A percentile compares a stretch with the other conserved stretches of the same genome.
Conservation (phyloP, 1,140 invertebrate species). For the Centruroides vittatus region DNA sequence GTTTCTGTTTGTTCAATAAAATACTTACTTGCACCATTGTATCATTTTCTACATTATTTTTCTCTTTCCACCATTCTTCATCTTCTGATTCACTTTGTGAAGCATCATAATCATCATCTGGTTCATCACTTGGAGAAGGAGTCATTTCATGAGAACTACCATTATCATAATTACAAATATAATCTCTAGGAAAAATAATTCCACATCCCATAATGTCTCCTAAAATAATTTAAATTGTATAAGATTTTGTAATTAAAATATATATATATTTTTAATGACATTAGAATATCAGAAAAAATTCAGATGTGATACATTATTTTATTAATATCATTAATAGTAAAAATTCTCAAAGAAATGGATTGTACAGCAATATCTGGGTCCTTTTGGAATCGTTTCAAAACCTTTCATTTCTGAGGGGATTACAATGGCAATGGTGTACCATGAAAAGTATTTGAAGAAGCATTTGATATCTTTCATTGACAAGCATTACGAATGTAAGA, state of each 20-base stretch:
- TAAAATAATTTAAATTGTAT: constrained; percentile 8
- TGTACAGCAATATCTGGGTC: too few relatives aligned
- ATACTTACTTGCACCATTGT: constrained; percentile 20
- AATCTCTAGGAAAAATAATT: constrained; percentile 40
- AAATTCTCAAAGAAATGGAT: too few relatives aligned
- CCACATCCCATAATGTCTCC: constrained; percentile 44
- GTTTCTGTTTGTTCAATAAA: not conserved
- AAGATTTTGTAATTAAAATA: not conserved
- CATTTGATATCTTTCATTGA: too few relatives aligned
- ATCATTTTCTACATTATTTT: constrained; percentile 16
- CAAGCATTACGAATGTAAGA: too few relatives aligned
- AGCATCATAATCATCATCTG: constrained; percentile 22
- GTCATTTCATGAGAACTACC: constrained; percentile 21
- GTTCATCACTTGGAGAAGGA: constrained; percentile 17
- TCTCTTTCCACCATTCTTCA: constrained; percentile 29
- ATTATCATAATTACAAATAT: constrained; percentile 29
- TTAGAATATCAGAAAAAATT: too few relatives aligned
- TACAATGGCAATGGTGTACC: too few relatives aligned
- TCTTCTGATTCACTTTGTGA: constrained; percentile 26
- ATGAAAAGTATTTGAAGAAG: too few relatives aligned
- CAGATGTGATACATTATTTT: too few relatives aligned
- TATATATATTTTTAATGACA: not conserved
- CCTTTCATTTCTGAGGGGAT: too few relatives aligned
- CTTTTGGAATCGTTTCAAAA: too few relatives aligned
- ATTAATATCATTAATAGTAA: too few relatives aligned